Evolutionary conservation across 2,113 vertebrate species (phyloP).

Genomic region (Hiodon alosoides): DNA sequence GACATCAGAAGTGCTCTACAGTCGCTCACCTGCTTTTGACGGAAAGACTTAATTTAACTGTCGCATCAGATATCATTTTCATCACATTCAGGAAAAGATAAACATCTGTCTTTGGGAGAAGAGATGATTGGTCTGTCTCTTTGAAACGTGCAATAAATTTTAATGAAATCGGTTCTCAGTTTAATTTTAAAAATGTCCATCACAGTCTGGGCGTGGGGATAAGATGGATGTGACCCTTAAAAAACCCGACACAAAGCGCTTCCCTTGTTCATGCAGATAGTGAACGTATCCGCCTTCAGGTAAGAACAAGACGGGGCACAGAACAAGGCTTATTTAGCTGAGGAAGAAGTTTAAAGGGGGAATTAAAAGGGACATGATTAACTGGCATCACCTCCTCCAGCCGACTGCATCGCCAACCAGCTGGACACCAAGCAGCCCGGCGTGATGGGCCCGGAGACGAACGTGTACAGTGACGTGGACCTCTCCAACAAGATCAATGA

Average conservation of each 20-base stretch:
- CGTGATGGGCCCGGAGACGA: slow-evolving; percentile 81
- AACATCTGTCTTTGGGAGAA: neutral
- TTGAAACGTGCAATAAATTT: neutral
- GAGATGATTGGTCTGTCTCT: neutral
- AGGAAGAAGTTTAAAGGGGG: too few species aligned
- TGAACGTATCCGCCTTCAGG: too few species aligned
- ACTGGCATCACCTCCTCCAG: slow-evolving; percentile 49
- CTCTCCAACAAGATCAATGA: slow-evolving; percentile 91
- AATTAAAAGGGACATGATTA: neutral
- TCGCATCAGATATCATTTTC: neutral
- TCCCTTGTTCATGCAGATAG: too few species aligned
- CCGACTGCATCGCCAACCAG: slow-evolving; percentile 94
- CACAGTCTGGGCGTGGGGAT: neutral
- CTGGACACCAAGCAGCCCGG: slow-evolving; percentile 85
- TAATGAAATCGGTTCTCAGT: neutral
- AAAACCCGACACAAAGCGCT: too few species aligned
- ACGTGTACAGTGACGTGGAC: slow-evolving; percentile 89
- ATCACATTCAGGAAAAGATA: neutral
- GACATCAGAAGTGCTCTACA: neutral
- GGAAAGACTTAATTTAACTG: neutral
- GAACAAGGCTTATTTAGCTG: too few species aligned
- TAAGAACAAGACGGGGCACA: too few species aligned
- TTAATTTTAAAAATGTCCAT: neutral
- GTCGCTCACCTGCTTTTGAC: neutral
- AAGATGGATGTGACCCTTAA: too few species aligned